Conservation (phyloP, 2,888 invertebrate species). For the Drosophila niveifrons region DNA sequence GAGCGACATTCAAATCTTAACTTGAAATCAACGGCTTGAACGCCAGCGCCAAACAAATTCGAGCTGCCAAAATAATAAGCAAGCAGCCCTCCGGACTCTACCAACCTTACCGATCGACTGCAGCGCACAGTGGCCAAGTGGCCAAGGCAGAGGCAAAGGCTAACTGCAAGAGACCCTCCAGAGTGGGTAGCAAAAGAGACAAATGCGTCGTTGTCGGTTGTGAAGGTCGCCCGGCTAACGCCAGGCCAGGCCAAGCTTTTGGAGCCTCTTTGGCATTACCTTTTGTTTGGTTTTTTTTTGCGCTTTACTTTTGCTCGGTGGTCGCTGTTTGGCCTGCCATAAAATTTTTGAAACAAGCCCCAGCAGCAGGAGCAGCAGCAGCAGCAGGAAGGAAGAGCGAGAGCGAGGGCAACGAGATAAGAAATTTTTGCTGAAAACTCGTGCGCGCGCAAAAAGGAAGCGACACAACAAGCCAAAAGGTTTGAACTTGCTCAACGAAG, state of each 20-base stretch:
- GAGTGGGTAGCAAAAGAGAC: conserved; percentile 54
- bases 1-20: conserved; percentile 84
- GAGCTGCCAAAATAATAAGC: conserved; percentile 82
- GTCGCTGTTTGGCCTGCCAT: conserved; percentile 60
- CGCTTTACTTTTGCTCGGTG: conserved; percentile 10
- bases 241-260: conserved; percentile 29
- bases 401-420: conserved; percentile 54
- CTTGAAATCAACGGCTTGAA: conserved; percentile 81
- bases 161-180: conserved; percentile 37
- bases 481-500: conserved; percentile 12
- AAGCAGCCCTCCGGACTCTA: conserved; percentile 6
- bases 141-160: not conserved
- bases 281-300: too few species aligned
- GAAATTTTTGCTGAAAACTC: conserved; percentile 81
- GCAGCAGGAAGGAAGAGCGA: not conserved
- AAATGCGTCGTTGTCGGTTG: conserved; percentile 60
- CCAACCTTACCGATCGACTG: not conserved
- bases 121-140: conserved; percentile 6
- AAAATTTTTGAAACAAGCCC: conserved; percentile 60
- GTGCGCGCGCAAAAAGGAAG: conserved; percentile 77
- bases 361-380: conserved; percentile 1
- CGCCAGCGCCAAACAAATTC: conserved; percentile 78
- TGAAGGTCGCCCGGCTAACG: conserved; percentile 66
- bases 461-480: conserved; percentile 48
- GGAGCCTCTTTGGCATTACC: not conserved